Evolutionary conservation across 2,113 vertebrate genomes (phyloP), one percentile per base, ranked within the genome.

Genomic region (Sceloporus undulatus): DNA sequence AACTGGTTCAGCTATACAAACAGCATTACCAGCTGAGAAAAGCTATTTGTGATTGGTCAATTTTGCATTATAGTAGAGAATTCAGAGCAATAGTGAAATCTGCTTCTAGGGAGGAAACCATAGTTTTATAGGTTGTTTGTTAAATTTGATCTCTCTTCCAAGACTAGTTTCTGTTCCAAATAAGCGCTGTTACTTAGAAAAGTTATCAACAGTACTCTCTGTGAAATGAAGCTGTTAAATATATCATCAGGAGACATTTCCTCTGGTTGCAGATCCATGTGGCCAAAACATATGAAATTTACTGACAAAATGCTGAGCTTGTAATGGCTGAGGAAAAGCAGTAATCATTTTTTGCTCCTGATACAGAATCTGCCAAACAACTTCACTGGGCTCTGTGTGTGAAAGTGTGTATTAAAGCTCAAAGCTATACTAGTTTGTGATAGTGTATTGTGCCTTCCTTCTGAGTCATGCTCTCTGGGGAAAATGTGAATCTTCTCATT

Each of bases 151-250:
- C 84, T 85, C 40, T 42, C 59, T 85, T 59, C 40, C 66, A 34
- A 82, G 21, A 42, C 9, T 18, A 52, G 29, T 77, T 68, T 66
- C 27, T 86, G 27, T n/a, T 78, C 19, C 40, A 52, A 77, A 77
- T 94, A 95, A 93, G 82, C 59, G 0, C 2, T 85, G 77, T 90
- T 94, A 88, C 83, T 93, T 93, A 85, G 59, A 91, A 94, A 97
- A 94, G 90, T 25, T 79, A 96, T 93, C 92, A 79, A 79, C 87
- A 92, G 83, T 91, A 84, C 48, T 90, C 68, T 76, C 89, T 90
- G 90, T 93, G 73, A 95, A 94, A 92, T 85, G 9, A 84, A 77
- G 66, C n/a, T 40, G 82, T 77, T 92, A 88, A 87, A 89, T 92
- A 80, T 85, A 87, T 34, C 84, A 90, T 74, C 85, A 38, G 25